These are phyloP conservation scores for Hippocampus abdominalis DNA, from an alignment of 2,113 vertebrate species.

Conservation along the genomic window DNA sequence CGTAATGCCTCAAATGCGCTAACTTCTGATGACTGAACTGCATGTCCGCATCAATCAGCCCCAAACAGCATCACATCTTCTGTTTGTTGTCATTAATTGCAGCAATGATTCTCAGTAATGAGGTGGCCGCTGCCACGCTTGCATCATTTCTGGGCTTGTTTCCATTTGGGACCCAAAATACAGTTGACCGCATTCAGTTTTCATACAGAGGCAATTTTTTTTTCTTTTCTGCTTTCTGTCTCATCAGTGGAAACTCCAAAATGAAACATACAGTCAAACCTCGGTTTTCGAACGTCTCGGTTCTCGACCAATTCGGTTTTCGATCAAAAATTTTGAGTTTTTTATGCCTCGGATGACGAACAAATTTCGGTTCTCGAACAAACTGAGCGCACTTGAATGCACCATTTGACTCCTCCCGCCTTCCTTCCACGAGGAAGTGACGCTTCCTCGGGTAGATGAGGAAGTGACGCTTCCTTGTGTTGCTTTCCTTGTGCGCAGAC, in stretches of 20 bases:
- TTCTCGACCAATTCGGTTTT: too few relatives aligned
- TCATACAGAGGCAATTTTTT: slow-evolving; percentile 17
- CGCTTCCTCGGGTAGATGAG: too few relatives aligned
- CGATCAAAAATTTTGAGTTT: too few relatives aligned
- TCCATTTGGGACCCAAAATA: slow-evolving; percentile 53
- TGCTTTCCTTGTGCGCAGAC: too few relatives aligned
- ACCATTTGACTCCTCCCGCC: too few relatives aligned
- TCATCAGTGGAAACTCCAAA: neutral
- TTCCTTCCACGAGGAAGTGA: too few relatives aligned
- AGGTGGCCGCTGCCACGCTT: slow-evolving; percentile 45
- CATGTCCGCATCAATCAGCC: slow-evolving; percentile 20
- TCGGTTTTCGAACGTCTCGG: too few relatives aligned
- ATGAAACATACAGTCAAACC: too few relatives aligned
- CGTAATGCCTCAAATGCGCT: slow-evolving; percentile 12
- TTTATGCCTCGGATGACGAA: too few relatives aligned
- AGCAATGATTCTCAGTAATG: slow-evolving; percentile 38
- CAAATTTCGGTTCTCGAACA: too few relatives aligned
- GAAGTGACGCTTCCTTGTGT: too few relatives aligned
- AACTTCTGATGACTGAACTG: neutral
- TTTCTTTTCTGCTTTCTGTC: neutral
- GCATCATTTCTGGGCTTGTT: slow-evolving; percentile 49
- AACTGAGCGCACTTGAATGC: too few relatives aligned
- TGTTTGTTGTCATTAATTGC: slow-evolving; percentile 41
- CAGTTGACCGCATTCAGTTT: slow-evolving; percentile 7
- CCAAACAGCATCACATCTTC: slow-evolving; percentile 30